Evolutionary conservation across 2,113 vertebrate species (phyloP).

Genomic region (Eulemur rufifrons): DNA sequence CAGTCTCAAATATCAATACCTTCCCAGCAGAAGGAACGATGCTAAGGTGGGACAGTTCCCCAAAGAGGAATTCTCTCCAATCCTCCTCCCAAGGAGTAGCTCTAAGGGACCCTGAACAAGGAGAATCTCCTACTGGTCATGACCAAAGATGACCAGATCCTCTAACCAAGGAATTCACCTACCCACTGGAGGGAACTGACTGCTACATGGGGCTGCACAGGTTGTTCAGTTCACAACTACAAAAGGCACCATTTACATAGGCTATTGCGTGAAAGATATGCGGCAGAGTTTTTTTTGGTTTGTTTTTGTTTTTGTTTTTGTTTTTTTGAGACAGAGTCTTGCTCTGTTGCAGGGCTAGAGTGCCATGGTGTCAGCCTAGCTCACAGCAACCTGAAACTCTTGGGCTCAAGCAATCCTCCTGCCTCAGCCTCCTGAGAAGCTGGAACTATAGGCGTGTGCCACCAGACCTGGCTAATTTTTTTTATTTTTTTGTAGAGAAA

Average conservation of each 20-base stretch:
- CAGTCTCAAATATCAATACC: not conserved
- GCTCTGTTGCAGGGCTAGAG: not conserved
- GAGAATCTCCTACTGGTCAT: not conserved
- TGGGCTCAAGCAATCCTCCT: not conserved
- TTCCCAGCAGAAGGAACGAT: not conserved
- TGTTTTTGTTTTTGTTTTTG: no score
- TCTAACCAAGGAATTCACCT: not conserved
- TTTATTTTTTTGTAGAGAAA: no score
- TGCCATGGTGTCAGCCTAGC: no score
- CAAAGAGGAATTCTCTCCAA: not conserved
- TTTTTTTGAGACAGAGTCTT: not conserved
- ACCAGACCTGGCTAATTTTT: no score
- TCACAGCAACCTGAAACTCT: not conserved
- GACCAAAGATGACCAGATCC: not conserved
- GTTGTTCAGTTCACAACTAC: not conserved
- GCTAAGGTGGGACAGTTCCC: not conserved
- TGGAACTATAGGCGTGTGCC: not conserved
- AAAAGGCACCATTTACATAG: not conserved
- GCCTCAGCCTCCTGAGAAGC: not conserved
- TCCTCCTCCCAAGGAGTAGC: not conserved
- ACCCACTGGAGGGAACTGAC: not conserved
- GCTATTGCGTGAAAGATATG: not conserved
- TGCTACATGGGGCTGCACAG: not conserved
- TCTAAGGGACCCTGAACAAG: not conserved
- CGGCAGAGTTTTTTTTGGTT: not conserved